Base-by-base conservation (phyloP, 1,140 invertebrate species). In the Pemphigus obesinymphae region DNA sequence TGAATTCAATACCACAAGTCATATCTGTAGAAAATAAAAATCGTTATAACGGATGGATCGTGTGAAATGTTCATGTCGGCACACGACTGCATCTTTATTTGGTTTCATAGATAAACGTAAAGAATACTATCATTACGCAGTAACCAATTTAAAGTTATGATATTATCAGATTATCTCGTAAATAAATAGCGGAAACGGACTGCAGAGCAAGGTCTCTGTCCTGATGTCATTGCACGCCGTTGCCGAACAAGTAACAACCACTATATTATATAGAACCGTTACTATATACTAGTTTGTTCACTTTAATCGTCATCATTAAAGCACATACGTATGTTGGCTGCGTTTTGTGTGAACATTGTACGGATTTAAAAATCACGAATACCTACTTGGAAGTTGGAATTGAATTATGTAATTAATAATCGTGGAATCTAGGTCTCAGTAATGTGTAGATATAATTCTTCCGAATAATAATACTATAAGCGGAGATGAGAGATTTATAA, bases 1-100 rank as follows among this genome's bases (percentile, higher is more conserved):
- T 92, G 85, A 91, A 92, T 17, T 83, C 76, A 15, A 80, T 63
- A 13, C 76, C 76, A 17, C 76, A 80, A 80, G 76, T 43, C 76
- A 80, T 80, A n/a, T 76, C 53, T 76, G 48, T 8, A 37, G 34
- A 40, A 68, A 11, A 11, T 29, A 58, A 76, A 76, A 53, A 68
- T 68, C 34, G 63, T 68, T 40, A 40, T 68, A n/a, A 68, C 63
- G 63, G 20, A 40, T 5, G n/a, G 8, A 37, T n/a, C 61, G 20
- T 23, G 61, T 66, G 29, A 31, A 3, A 66, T 8, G 61, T 15
- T 48, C 45, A 15, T 48, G 37, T 10, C 10, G 37, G 37, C 37
- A 10, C 37, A 40, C 37, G 37, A n/a, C 61, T 34, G 1, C 20
- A n/a, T 66, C 20, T 40, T 70, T 70, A 43, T 70, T 70, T 40